Evolutionary conservation across 2,888 invertebrate genomes (phyloP), one percentile per base, ranked within the genome.

Genomic region (Ichneumoninae sp.): DNA sequence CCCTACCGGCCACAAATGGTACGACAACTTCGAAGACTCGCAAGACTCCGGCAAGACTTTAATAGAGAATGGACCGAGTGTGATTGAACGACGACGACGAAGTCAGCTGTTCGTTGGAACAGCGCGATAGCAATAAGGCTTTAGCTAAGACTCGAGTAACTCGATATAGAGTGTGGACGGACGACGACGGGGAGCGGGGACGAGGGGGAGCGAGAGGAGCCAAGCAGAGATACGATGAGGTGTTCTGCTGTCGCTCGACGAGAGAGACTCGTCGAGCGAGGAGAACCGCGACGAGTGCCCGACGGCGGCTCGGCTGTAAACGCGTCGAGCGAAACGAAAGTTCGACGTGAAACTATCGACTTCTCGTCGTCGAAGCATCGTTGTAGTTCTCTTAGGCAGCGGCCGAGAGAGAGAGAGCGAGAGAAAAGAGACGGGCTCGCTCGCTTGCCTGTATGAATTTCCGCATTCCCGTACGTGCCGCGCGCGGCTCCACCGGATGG

Each of bases 261-360:
- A n/a, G 30, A 63, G 63, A 63, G 16, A 63, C 82, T 57, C 78
- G 60, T 77, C 77, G 82, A 77, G 77, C 82, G 82, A 82, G 66
- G 82, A 77, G 76, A 82, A 82, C 76, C 76, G 76, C 81, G 76
- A 77, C 82, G 82, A 70, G 50, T 36, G 50, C 50, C 50, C 63
- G 68, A 71, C 44, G 52, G 19, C 47, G 66, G n/a, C 40, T 7
- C n/a, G 57, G 22, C 63, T 63, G 54, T n/a, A 81, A 81, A 81
- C 81, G 74, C 81, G 81, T 82, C 76, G 81, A 82, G 81, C 81
- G 81, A 82, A 76, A 82, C 81, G 81, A 82, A 76, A 76, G 76
- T 82, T 71, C 76, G 81, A 76, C 81, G 75, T 76, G 75, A 52
- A 75, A 65, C 81, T 65, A 81, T 82, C 76, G 81, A 76, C 76